A percentile compares a stretch with the other conserved stretches of the same genome.
Evolutionary conservation across 2,888 invertebrate species (phyloP).

Genomic region (Athripsodes cinereus): DNA sequence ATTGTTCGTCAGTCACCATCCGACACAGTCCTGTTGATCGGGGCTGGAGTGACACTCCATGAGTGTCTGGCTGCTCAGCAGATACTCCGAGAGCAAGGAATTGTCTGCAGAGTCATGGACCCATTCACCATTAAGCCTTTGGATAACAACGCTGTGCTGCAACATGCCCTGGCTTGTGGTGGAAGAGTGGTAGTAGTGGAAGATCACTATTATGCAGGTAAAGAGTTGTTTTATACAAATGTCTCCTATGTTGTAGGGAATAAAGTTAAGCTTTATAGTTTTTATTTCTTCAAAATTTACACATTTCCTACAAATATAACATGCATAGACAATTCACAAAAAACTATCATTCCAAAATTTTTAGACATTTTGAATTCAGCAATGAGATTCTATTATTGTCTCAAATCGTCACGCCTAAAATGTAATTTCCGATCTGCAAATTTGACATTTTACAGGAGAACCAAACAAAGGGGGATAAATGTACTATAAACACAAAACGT

Average conservation of each 20-base stretch:
- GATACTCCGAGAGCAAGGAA: constrained; percentile 59
- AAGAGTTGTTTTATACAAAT: too few species aligned
- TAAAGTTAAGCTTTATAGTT: neutral
- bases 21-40: constrained; percentile 84
- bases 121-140: constrained; percentile 95
- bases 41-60: constrained; percentile 89
- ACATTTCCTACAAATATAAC: too few species aligned
- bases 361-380: too few species aligned
- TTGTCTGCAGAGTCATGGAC: constrained; percentile 82
- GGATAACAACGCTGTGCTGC: constrained; percentile 69
- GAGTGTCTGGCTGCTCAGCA: constrained; percentile 85
- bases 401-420: too few species aligned
- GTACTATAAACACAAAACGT: too few species aligned
- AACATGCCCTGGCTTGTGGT: constrained; percentile 70
- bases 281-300: constrained; percentile 1
- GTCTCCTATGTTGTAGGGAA: neutral
- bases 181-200: constrained; percentile 89
- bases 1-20: constrained; percentile 67
- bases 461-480: too few species aligned
- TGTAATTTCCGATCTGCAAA: too few species aligned
- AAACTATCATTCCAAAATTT: too few species aligned
- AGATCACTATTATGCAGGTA: constrained; percentile 92
- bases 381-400: too few species aligned
- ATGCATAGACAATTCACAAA: too few species aligned
- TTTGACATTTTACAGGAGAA: too few species aligned